A percentile compares a stretch with the other conserved stretches of the same genome.
These are phyloP conservation scores for Podilymbus podiceps DNA, from an alignment of 2,113 vertebrate genomes.

Conservation along the genomic window DNA sequence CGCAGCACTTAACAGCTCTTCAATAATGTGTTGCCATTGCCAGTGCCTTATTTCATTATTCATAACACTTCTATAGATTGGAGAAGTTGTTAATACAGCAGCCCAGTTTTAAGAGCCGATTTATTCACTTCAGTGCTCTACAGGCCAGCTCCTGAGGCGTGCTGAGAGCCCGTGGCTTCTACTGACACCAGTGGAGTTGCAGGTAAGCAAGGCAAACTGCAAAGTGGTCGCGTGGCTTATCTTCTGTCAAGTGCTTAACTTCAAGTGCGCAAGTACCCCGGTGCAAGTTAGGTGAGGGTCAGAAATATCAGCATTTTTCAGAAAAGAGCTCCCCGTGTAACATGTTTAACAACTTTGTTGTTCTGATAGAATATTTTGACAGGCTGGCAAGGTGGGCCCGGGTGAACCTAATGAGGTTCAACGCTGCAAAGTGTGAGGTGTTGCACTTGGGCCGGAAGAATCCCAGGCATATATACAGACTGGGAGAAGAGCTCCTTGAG, in stretches of 20 bases:
- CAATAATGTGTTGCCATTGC: constrained; percentile 24
- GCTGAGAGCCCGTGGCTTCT: not conserved
- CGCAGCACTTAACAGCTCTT: constrained; percentile 49
- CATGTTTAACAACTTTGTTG: not conserved
- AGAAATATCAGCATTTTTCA: not conserved
- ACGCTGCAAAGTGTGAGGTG: too few relatives aligned
- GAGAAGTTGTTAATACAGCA: constrained; percentile 33
- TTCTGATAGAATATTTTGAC: not conserved
- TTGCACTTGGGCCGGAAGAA: too few relatives aligned
- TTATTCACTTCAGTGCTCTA: not conserved
- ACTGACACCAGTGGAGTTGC: not conserved
- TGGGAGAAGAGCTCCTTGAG: too few relatives aligned
- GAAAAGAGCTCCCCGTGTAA: not conserved
- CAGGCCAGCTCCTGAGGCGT: not conserved
- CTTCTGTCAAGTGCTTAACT: not conserved
- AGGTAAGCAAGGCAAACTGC: not conserved
- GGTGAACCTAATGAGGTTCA: too few relatives aligned
- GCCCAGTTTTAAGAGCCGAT: not conserved
- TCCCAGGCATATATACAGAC: too few relatives aligned
- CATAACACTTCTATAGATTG: constrained; percentile 21
- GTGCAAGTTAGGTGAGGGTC: not conserved
- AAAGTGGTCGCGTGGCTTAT: not conserved
- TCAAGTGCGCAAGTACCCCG: not conserved
- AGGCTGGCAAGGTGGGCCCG: too few relatives aligned
- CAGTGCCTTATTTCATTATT: constrained; percentile 43